Evolutionary conservation across 2,113 vertebrate species (phyloP).

Genomic region (Oreochromis tanganicae): DNA sequence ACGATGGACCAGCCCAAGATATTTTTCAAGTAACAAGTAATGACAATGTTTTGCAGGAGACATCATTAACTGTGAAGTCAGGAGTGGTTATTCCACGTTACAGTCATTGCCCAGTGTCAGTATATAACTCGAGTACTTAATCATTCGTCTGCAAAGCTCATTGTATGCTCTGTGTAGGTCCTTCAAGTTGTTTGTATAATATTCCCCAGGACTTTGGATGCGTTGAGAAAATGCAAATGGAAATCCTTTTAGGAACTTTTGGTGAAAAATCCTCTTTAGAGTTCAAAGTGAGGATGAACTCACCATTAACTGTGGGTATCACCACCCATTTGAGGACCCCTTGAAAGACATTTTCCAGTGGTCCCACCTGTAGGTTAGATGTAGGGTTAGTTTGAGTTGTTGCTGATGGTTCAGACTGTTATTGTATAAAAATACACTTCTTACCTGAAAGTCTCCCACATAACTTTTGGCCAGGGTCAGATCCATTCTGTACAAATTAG

Average conservation of each 20-base stretch:
- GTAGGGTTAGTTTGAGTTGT: not conserved
- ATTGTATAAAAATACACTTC: not conserved
- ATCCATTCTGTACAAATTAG: slow-evolving; percentile 55
- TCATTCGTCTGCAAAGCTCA: not conserved
- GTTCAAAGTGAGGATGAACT: not conserved
- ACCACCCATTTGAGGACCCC: not conserved
- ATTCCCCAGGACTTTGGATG: fast-evolving
- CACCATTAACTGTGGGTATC: slow-evolving; percentile 63
- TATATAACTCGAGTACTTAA: not conserved
- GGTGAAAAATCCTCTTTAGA: not conserved
- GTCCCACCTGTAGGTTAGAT: slow-evolving; percentile 30
- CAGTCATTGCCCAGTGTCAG: not conserved
- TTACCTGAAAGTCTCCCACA: slow-evolving; percentile 72
- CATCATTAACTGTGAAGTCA: fast-evolving
- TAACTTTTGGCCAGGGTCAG: slow-evolving; percentile 61
- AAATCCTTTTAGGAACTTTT: fast-evolving
- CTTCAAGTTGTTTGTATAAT: not conserved
- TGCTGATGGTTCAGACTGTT: not conserved
- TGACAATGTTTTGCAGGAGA: not conserved
- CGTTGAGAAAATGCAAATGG: not conserved
- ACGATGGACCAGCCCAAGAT: not conserved
- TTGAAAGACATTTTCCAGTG: too few relatives aligned
- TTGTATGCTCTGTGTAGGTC: not conserved
- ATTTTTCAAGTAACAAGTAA: not conserved
- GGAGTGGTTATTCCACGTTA: not conserved